phyloP scores from a whole-genome alignment of 2,797 vertebrate genomes.

The Buphagus erythrorhynchus region DNA sequence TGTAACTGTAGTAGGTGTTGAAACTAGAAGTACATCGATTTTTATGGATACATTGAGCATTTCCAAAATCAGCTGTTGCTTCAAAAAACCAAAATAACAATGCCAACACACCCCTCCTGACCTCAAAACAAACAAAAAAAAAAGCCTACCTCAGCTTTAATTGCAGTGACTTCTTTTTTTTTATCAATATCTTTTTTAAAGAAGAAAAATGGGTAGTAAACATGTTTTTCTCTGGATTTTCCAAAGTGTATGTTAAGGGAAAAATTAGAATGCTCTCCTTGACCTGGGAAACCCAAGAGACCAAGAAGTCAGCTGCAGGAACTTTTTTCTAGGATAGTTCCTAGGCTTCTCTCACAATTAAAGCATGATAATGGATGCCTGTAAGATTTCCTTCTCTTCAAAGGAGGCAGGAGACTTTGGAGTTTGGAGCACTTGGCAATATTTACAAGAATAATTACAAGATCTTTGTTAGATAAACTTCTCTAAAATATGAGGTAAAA shows the following conservation, averaged over 20 bases:
- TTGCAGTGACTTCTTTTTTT: neutral
- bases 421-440: neutral
- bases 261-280: neutral
- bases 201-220: neutral
- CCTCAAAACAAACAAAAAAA: neutral
- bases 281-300: neutral
- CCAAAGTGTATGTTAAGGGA: neutral
- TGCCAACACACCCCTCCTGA: fast-evolving
- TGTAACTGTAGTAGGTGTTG: neutral
- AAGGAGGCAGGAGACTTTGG: neutral
- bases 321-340: neutral
- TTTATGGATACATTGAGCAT: neutral
- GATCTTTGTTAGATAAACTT: neutral
- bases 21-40: neutral
- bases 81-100: neutral
- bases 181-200: neutral
- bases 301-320: neutral
- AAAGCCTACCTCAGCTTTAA: neutral
- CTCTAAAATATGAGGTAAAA: neutral
- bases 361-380: neutral
- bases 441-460: neutral
- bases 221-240: neutral
- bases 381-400: neutral
- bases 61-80: neutral
- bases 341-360: neutral